Conservation (phyloP, 2,113 vertebrate genomes). For the Chrysemys picta region DNA sequence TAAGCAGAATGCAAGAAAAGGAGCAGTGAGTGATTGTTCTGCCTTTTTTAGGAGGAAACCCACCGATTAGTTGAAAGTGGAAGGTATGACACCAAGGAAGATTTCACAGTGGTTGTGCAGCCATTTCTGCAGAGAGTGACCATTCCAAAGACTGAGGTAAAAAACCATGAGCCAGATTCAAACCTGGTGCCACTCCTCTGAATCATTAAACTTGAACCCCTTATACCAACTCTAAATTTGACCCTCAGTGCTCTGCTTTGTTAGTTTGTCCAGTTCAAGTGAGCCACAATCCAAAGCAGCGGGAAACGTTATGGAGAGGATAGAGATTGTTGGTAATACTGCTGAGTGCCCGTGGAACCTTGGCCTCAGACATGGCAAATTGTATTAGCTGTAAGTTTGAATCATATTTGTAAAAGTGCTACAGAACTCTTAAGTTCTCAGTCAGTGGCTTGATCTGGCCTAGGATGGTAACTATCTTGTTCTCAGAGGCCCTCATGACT, state of each 20-base stretch:
- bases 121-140: conserved; percentile 68
- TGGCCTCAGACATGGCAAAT: neutral
- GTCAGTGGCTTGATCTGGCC: neutral
- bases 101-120: conserved; percentile 84
- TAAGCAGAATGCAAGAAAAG: neutral
- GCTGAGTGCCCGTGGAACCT: neutral
- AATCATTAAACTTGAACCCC: neutral
- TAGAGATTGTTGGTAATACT: neutral
- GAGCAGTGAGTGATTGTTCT: neutral
- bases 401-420: neutral
- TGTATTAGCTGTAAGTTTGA: neutral
- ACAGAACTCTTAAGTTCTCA: neutral
- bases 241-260: neutral
- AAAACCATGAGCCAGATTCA: neutral
- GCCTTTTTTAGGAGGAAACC: conserved; percentile 66
- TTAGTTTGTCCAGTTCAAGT: neutral
- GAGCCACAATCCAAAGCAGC: neutral
- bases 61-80: conserved; percentile 72
- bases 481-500: neutral
- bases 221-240: neutral
- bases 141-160: conserved; percentile 79
- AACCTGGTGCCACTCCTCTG: neutral
- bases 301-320: neutral
- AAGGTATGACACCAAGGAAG: conserved; percentile 76
- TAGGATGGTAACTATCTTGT: neutral